A percentile compares a stretch with the other conserved stretches of the same genome.
phyloP scores from a whole-genome alignment of 2,888 invertebrate genomes.

The Drosophila kuntzei region DNA sequence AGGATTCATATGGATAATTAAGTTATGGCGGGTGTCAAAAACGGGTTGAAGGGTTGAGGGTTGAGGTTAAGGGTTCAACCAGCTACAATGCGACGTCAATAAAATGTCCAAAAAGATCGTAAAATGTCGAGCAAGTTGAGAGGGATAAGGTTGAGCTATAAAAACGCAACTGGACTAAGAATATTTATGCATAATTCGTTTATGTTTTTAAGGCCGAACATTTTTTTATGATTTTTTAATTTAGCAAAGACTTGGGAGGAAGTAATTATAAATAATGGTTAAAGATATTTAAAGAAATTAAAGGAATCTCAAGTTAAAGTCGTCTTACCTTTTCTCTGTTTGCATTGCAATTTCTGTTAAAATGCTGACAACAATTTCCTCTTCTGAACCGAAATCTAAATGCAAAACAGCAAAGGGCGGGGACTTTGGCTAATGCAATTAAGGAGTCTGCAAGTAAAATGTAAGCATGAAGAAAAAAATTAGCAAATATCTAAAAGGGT shows the following conservation, averaged over 20 bases:
- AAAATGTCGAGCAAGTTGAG: conserved; percentile 51
- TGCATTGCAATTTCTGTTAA: conserved; percentile 19
- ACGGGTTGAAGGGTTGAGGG: conserved; percentile 22
- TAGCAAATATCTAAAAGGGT: conserved; percentile 62
- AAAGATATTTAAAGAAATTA: conserved; percentile 1
- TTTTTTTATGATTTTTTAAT: conserved; percentile 40
- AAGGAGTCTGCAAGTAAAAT: conserved; percentile 72
- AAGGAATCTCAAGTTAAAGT: conserved; percentile 4
- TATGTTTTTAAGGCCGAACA: conserved; percentile 29
- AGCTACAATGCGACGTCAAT: conserved; percentile 40
- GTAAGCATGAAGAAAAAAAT: conserved; percentile 44
- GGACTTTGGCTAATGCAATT: conserved; percentile 68
- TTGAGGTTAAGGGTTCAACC: conserved; percentile 1
- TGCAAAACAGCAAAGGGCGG: conserved; percentile 59
- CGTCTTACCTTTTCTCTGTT: conserved; percentile 12
- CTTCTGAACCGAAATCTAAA: conserved; percentile 45
- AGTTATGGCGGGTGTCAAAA: conserved; percentile 72
- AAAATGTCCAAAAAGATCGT: conserved; percentile 64
- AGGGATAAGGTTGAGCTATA: conserved; percentile 29
- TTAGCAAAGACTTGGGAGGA: conserved; percentile 12
- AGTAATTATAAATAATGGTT: conserved; percentile 12
- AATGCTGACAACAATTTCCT: conserved; percentile 36
- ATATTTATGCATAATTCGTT: conserved; percentile 48
- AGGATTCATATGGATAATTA: conserved; percentile 79
- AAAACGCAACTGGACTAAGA: conserved; percentile 45